phyloP scores from a whole-genome alignment of 2,888 invertebrate species.

The Tholera decimalis region DNA sequence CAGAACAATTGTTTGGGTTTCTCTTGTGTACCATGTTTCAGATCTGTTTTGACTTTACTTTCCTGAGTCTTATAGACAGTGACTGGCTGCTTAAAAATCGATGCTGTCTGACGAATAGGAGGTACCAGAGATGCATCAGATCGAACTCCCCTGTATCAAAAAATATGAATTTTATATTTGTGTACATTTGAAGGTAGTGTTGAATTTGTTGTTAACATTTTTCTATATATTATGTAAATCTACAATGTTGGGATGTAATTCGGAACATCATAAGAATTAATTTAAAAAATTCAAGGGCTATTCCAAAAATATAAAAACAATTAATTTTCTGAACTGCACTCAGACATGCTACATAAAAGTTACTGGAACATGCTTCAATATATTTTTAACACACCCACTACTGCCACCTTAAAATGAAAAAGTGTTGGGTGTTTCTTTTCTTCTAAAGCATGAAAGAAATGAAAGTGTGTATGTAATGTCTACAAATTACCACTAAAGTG shows the following conservation, averaged over 20 bases:
- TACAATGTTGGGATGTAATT: background rate
- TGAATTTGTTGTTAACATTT: slow-evolving; percentile 6
- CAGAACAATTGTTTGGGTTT: slow-evolving; percentile 97
- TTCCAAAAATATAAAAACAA: background rate
- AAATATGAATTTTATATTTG: slow-evolving; percentile 22
- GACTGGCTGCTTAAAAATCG: slow-evolving; percentile 99
- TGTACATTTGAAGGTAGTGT: background rate
- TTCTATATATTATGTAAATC: background rate
- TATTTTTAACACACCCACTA: slow-evolving; percentile 34
- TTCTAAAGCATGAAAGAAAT: slow-evolving; percentile 1
- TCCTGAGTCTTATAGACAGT: slow-evolving; percentile 98
- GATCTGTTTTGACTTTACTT: slow-evolving; percentile 96
- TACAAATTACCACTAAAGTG: slow-evolving; percentile 18
- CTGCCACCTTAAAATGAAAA: slow-evolving; percentile 46
- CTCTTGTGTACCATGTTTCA: slow-evolving; percentile 98
- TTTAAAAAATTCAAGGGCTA: background rate
- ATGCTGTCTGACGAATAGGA: slow-evolving; percentile 99
- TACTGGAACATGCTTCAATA: slow-evolving; percentile 45
- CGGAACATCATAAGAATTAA: background rate
- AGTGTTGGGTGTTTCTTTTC: slow-evolving; percentile 21
- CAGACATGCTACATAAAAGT: slow-evolving; percentile 42
- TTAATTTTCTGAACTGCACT: slow-evolving; percentile 8
- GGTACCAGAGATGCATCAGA: slow-evolving; percentile 98
- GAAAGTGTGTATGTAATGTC: slow-evolving; percentile 14
- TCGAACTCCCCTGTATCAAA: slow-evolving; percentile 93